Percentiles rank a stretch among this genome's conserved stretches.
Conservation (phyloP, 2,113 vertebrate species). For the Odontophorus gujanensis region DNA sequence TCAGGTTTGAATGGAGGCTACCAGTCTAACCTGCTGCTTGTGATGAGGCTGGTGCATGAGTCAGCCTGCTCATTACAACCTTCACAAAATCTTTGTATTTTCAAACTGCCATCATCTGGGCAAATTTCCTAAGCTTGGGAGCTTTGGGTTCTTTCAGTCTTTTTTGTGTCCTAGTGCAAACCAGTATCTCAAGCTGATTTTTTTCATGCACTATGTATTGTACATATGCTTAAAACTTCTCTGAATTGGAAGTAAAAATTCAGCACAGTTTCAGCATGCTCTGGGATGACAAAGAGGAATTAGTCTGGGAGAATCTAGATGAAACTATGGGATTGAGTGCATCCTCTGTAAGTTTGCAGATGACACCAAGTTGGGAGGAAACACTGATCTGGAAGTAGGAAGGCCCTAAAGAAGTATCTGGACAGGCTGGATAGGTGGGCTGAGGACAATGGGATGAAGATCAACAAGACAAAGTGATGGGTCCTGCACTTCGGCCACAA, state of each 20-base stretch:
- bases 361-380: no score
- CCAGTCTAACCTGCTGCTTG: background rate
- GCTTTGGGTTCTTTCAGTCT: background rate
- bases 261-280: background rate
- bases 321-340: no score
- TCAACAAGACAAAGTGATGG: no score
- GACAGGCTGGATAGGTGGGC: no score
- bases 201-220: background rate
- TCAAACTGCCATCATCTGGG: background rate
- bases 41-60: accelerated
- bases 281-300: background rate
- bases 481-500: no score
- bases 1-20: background rate
- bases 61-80: background rate
- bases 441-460: no score
- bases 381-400: no score
- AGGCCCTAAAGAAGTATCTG: no score
- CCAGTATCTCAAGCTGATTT: background rate
- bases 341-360: no score
- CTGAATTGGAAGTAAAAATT: background rate
- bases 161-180: background rate
- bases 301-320: background rate
- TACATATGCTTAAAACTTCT: background rate
- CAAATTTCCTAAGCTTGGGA: background rate
- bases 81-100: background rate